These are phyloP conservation scores for Eumacrocentrus americanus DNA, from an alignment of 2,888 invertebrate genomes.

Conservation along the genomic window DNA sequence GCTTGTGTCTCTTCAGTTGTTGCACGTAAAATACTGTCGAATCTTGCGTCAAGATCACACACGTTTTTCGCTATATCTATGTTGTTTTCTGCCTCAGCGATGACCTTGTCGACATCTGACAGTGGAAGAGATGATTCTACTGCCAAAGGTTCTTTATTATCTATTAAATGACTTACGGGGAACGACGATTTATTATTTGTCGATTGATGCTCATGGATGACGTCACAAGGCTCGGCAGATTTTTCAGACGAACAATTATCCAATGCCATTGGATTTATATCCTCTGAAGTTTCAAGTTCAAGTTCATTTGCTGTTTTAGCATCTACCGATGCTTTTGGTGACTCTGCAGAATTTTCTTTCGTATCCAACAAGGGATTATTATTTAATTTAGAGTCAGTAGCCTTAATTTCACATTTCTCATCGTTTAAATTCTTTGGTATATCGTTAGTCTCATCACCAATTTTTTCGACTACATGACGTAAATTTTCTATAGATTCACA, in stretches of 20 bases:
- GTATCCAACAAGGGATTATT: not conserved
- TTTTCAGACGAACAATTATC: not conserved
- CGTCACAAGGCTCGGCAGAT: too few species aligned
- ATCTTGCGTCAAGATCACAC: slow-evolving; percentile 49
- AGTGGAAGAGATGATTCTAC: not conserved
- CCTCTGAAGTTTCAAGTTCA: not conserved
- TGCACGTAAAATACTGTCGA: slow-evolving; percentile 51
- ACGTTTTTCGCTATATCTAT: too few species aligned
- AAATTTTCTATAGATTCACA: slow-evolving; percentile 54
- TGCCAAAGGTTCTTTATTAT: slow-evolving; percentile 24
- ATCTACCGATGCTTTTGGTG: not conserved
- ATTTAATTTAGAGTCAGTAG: slow-evolving; percentile 5
- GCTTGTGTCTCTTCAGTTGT: slow-evolving; percentile 39
- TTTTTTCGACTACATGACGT: slow-evolving; percentile 50
- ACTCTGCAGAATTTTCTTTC: slow-evolving; percentile 2
- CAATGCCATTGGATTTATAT: too few species aligned
- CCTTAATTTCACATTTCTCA: slow-evolving; percentile 11
- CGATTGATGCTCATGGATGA: not conserved
- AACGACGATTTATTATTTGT: not conserved
- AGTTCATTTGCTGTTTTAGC: not conserved
- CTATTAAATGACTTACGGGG: not conserved
- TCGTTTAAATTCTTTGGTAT: slow-evolving; percentile 17
- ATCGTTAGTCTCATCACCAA: slow-evolving; percentile 40
- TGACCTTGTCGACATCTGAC: not conserved
- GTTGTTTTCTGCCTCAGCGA: too few species aligned